Conservation (phyloP, 2,797 vertebrate species). For the Myoxocephalus aenaeus region DNA sequence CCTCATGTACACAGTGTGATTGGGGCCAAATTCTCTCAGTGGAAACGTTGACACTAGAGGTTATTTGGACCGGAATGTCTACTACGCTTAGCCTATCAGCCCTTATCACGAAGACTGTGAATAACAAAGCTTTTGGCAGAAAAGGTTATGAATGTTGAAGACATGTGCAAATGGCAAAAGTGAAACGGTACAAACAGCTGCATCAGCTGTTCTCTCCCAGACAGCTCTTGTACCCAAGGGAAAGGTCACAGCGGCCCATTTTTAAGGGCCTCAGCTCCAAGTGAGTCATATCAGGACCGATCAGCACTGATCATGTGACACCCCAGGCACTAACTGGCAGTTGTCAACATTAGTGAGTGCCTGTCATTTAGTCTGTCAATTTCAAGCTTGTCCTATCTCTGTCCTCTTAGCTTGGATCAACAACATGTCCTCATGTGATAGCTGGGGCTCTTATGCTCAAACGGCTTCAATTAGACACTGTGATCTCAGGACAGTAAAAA, state of each 20-base stretch:
- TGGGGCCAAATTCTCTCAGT: conserved; percentile 17
- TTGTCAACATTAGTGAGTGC: conserved; percentile 78
- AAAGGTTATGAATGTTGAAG: conserved; percentile 74
- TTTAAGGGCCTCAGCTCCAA: conserved; percentile 69
- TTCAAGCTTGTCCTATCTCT: conserved; percentile 47
- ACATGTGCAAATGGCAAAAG: conserved; percentile 71
- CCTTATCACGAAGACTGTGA: conserved; percentile 61
- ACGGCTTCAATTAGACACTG: conserved; percentile 30
- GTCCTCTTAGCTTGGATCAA: conserved; percentile 57
- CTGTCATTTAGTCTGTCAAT: conserved; percentile 76
- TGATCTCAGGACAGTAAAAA: conserved; percentile 42
- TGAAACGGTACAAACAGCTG: conserved; percentile 70
- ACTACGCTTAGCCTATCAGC: conserved; percentile 49
- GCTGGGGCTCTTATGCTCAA: conserved; percentile 17
- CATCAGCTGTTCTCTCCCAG: conserved; percentile 76
- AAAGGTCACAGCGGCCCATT: conserved; percentile 77
- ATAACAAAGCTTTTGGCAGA: conserved; percentile 74
- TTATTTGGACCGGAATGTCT: conserved; percentile 55
- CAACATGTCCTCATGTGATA: conserved; percentile 36
- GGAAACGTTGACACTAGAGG: conserved; percentile 44
- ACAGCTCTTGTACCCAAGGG: conserved; percentile 73
- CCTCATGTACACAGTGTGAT: conserved; percentile 20
- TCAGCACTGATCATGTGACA: conserved; percentile 79
- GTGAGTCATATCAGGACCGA: conserved; percentile 74
- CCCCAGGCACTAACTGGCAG: conserved; percentile 71